A percentile compares a stretch with the other conserved stretches of the same genome.
These are phyloP conservation scores for Zosterops lateralis DNA, from an alignment of 2,113 vertebrate species.

Conservation along the genomic window DNA sequence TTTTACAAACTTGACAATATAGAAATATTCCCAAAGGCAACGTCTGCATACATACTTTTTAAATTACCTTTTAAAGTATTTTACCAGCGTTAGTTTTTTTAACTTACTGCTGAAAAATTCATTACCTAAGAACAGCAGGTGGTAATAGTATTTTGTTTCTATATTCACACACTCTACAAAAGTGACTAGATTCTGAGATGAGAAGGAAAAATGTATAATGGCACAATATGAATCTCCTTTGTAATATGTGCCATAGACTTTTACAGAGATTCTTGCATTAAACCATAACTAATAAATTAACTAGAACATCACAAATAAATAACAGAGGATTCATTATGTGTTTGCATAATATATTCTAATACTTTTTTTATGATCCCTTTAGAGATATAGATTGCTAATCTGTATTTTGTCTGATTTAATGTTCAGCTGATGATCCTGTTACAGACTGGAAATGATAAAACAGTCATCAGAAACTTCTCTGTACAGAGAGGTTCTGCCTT, in stretches of 20 bases:
- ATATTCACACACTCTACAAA: not conserved
- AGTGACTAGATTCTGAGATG: not conserved
- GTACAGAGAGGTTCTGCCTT: not conserved
- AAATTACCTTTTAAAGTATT: not conserved
- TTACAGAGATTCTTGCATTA: not conserved
- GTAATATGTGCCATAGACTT: not conserved
- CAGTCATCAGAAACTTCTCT: not conserved
- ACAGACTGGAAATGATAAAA: not conserved
- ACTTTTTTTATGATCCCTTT: not conserved
- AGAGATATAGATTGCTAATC: not conserved
- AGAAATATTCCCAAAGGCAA: not conserved
- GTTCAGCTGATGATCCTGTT: not conserved
- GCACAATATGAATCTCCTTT: not conserved
- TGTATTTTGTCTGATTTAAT: not conserved
- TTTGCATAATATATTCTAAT: not conserved
- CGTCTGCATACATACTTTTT: not conserved
- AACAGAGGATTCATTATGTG: not conserved
- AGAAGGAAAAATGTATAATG: not conserved
- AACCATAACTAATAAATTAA: not conserved
- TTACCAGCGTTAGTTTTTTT: not conserved
- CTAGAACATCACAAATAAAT: not conserved
- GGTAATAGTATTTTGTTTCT: not conserved
- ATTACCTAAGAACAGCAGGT: not conserved
- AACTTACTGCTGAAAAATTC: not conserved
- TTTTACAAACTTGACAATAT: not conserved